A percentile compares a stretch with the other conserved stretches of the same genome.
These are phyloP conservation scores for Amphipyra tragopoginis DNA, from an alignment of 2,888 invertebrate species.

Conservation along the genomic window DNA sequence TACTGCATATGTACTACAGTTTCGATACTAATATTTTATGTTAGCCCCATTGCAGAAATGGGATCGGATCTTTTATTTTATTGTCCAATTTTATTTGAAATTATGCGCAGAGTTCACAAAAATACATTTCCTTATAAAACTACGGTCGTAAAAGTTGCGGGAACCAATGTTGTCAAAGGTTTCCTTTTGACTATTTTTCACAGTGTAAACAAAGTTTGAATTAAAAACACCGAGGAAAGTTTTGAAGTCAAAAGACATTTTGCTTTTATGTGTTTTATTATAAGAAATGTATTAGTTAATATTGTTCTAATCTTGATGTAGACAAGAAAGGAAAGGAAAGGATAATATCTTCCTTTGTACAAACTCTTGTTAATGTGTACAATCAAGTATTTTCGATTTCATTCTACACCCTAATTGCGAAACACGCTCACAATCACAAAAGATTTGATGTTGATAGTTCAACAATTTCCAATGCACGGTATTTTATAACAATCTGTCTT, in stretches of 20 bases:
- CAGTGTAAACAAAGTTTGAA: constrained; percentile 4
- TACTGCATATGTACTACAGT: no score
- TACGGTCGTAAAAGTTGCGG: constrained; percentile 8
- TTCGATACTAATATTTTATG: no score
- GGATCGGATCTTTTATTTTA: constrained; percentile 16
- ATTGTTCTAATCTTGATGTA: not conserved
- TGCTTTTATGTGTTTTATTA: not conserved
- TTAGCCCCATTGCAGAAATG: not conserved
- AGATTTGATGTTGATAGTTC: no score
- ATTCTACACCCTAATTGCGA: no score
- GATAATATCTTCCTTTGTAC: no score
- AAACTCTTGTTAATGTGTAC: no score
- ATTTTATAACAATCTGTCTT: no score
- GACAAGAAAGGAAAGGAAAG: no score
- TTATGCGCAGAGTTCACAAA: constrained; percentile 8
- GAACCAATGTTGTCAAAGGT: constrained; percentile 1
- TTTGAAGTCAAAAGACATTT: not conserved
- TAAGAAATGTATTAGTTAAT: not conserved
- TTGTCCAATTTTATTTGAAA: constrained; percentile 9
- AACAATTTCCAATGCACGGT: no score
- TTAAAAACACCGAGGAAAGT: not conserved
- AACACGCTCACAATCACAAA: no score
- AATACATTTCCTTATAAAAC: constrained; percentile 13
- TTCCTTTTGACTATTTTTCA: not conserved
- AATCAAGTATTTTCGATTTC: no score